A percentile compares a stretch with the other conserved stretches of the same genome.
These are phyloP conservation scores for Ceraclea dissimilis DNA, from an alignment of 2,888 invertebrate species.

Conservation along the genomic window DNA sequence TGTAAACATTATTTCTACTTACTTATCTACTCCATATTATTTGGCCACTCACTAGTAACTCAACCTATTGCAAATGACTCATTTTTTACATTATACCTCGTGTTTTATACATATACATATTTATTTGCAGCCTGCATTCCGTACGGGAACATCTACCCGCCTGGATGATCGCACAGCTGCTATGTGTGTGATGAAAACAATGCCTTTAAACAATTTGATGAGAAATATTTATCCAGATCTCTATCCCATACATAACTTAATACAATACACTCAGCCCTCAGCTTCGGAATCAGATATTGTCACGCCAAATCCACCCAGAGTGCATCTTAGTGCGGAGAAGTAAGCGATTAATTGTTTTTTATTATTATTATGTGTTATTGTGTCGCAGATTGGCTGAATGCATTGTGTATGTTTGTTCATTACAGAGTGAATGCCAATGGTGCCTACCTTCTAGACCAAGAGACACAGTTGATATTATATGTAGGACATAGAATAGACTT, in stretches of 20 bases:
- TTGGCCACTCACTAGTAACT: not conserved
- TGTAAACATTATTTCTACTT: constrained; percentile 40
- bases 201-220: constrained; percentile 74
- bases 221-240: constrained; percentile 87
- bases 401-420: constrained; percentile 27
- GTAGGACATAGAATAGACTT: constrained; percentile 73
- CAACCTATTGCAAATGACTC: too few species aligned
- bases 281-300: constrained; percentile 32
- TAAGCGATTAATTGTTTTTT: constrained; percentile 27
- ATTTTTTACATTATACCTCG: too few species aligned
- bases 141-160: constrained; percentile 78
- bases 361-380: not conserved
- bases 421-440: constrained; percentile 65
- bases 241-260: constrained; percentile 76
- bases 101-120: too few species aligned
- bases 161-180: constrained; percentile 89
- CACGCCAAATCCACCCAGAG: constrained; percentile 61
- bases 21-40: too few species aligned
- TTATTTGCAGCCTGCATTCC: constrained; percentile 67
- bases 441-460: constrained; percentile 86
- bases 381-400: not conserved
- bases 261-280: constrained; percentile 38
- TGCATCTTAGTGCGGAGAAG: constrained; percentile 81
- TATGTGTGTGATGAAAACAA: constrained; percentile 88
- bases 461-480: constrained; percentile 72